Base-by-base conservation (phyloP, 2,113 vertebrate genomes). In the Condylura cristata region DNA sequence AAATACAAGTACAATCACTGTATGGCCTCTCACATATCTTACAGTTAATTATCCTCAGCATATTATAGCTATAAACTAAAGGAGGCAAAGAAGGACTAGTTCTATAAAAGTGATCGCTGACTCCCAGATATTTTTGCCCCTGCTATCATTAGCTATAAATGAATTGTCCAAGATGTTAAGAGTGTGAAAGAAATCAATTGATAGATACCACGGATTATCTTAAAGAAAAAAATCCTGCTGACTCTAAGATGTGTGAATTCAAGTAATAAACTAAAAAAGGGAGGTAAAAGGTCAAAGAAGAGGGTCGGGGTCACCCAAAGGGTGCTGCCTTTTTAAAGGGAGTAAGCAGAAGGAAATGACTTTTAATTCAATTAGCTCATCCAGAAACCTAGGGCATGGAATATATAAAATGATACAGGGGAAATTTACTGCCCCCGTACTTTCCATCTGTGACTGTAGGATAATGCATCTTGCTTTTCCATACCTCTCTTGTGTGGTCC, bases 301-400 rank as follows among this genome's bases (percentile, higher is more conserved):
- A 93, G 74, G 51, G 82, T 71, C n/a, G 53, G 46, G 94, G 91
- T 95, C 94, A 95, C 63, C 51, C 12, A 32, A 93, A 95, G 89
- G 78, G 94, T 93, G 89, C 68, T 53, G 70, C 78, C 74, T 95
- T 61, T 90, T 94, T 95, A 90, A 90, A 92, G 79, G 93, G 74
- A 82, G 92, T 75, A 93, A 88, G 61, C 85, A 97, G 94, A 95
- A 94, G 91, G 82, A 95, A 96, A 96, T 89, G 68, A 68, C 82
- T 95, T 95, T 92, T 93, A 93, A 96, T 95, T 95, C 89, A 95
- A 83, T 95, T 94, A 97, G 93, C 65, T 76, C 56, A 44, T 74
- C 71, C 46, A 95, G 90, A 84, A 97, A 95, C 85, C 63, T 60
- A 68, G 88, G 65, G 58, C 75, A 65, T 8, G 85, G 82, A 95